phyloP scores from a whole-genome alignment of 2,797 vertebrate genomes.

The Syncerus caffer region DNA sequence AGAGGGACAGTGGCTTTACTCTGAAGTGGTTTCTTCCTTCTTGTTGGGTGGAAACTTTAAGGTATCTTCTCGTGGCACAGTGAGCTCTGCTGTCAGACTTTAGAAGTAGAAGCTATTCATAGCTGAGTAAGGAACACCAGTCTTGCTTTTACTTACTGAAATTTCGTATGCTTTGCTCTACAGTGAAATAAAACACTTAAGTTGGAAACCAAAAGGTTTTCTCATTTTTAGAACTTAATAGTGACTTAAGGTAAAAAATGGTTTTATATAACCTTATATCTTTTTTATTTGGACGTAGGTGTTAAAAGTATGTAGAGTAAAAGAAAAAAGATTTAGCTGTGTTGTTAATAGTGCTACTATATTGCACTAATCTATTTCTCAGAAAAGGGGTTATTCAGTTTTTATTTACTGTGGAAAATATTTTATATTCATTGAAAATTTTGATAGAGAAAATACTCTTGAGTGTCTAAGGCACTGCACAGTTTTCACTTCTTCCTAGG shows the following conservation, averaged over 20 bases:
- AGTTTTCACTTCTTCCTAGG: neutral
- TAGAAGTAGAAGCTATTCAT: neutral
- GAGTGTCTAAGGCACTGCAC: neutral
- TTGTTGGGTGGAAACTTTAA: slow-evolving; percentile 4
- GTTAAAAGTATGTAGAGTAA: neutral
- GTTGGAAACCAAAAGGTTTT: neutral
- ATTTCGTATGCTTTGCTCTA: neutral
- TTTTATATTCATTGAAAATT: neutral
- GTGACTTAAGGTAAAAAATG: neutral
- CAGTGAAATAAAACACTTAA: neutral
- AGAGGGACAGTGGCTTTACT: slow-evolving; percentile 51
- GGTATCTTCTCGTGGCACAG: neutral
- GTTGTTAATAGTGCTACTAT: neutral
- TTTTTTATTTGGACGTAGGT: neutral
- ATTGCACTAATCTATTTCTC: neutral
- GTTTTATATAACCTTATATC: neutral
- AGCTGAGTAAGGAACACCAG: neutral
- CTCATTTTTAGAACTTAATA: neutral
- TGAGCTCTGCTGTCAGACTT: neutral
- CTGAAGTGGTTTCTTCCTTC: neutral
- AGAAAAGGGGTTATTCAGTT: neutral
- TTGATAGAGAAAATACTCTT: neutral
- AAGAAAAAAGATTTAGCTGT: neutral
- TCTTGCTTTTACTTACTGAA: neutral
- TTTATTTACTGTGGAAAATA: neutral